Base-by-base conservation (phyloP, 2,888 invertebrate genomes). In the Dinocampus coccinellae region DNA sequence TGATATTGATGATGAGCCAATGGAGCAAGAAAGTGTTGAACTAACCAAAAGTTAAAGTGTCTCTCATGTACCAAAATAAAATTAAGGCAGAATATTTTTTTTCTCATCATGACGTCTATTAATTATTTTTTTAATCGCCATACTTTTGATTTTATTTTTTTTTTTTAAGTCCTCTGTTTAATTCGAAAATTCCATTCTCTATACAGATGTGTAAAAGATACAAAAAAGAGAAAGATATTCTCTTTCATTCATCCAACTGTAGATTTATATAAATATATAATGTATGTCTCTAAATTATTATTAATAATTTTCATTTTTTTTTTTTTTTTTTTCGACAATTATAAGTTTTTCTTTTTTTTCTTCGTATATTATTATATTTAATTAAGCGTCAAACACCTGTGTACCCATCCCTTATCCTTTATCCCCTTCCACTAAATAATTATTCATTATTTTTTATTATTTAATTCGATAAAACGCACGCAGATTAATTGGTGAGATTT, bases 21-120 rank as follows among this genome's bases (percentile, higher is more conserved):
- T 87, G 86, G 87, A 87, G 52, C 82, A 87, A 69, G 86, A 85
- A 77, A 74, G 80, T 26, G 78, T 80, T 10, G 84, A 84, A 65
- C 76, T 77, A 64, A 75, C 82, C 65, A 85, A 83, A 70, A 85
- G 85, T 84, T 84, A 86, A 85, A 73, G 75, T 64, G 61, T 66
- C 22, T 57, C 61, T 65, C 20, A n/a, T 47, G 58, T 24, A 66
- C 53, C 24, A 62, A 69, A 72, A 77, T 73, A 74, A 75, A 70
- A 73, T 29, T 58, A 68, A 53, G 36, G 13, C n/a, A 42, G 7
- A 65, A 47, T 33, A 36, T 16, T 16, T 47, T 16, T 16, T 47
- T 42, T 6, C 9, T 24, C 10, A 16, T 66, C 66, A 57, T 63
- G 57, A 69, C 69, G 47, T 47, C 36, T 53, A 39, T 64, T 42